Evolutionary conservation across 2,888 invertebrate species (phyloP), one percentile per base, ranked within the genome.

Genomic region (Nomada fabriciana): DNA sequence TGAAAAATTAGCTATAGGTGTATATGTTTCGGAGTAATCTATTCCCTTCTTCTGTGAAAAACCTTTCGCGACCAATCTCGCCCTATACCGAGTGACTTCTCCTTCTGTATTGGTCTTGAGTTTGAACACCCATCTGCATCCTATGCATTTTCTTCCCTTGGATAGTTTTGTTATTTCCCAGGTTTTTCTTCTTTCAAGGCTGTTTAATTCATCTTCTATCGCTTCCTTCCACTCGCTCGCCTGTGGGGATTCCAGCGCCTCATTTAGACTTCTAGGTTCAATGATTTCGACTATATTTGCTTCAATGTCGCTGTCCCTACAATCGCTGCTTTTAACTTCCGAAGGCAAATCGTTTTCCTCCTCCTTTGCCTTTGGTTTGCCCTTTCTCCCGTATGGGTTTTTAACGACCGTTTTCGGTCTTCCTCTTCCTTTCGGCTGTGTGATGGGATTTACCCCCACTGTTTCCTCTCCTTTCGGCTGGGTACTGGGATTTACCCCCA

Each of bases 21-120:
- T 42, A 52, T 75, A 78, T 23, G 71, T 63, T 7, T 82, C 79
- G 0, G n/a, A 25, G 18, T 82, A 82, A 29, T 82, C 61, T 47
- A 79, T 9, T 23, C 64, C 68, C 4, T 57, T 64, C 25, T 78
- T 7, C n/a, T 82, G 71, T 11, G 57, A 29, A 29, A 47, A 68
- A 0, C 73, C 73, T 67, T 75, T 18, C 0, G 63, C 57, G 11
- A 78, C 75, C 10, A 82, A n/a, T 23, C 75, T 68, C 18, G 82
- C 75, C 20, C 47, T 69, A 13, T 61, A 74, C n/a, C 69, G 20
- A 0, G 29, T 23, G 0, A 64, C 13, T 11, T 20, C 13, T 25
- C 63, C 69, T 4, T 63, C 55, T 13, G 55, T 9, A 10, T 69
- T 36, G 0, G 47, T 52, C 29, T 81, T 81, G 2, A 72, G 1